Conservation (phyloP, 1,140 invertebrate species). For the Calliphora vicina region DNA sequence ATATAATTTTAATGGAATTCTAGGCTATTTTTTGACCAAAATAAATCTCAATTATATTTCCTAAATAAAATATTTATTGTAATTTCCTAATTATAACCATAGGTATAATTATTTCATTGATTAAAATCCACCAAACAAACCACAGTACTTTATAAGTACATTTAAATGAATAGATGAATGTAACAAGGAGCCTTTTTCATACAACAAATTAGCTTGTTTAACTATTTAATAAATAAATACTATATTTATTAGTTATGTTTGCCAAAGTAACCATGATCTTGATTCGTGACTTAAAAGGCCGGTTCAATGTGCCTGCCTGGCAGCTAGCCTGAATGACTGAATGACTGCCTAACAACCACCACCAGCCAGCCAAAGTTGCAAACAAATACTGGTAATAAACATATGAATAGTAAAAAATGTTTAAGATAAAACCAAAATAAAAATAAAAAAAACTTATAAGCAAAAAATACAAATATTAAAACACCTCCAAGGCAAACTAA, state of each 20-base stretch:
- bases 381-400: background rate
- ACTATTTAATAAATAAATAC: background rate
- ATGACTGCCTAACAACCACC: too few relatives aligned
- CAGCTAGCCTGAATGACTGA: background rate
- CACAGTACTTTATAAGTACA: background rate
- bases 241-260: background rate
- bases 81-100: too few relatives aligned
- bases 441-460: background rate
- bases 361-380: too few relatives aligned
- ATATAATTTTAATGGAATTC: too few relatives aligned
- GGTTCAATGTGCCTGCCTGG: constrained; percentile 20
- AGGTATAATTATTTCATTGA: too few relatives aligned
- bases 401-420: background rate
- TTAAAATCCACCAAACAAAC: background rate
- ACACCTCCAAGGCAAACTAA: constrained; percentile 1
- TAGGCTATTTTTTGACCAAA: too few relatives aligned
- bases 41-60: too few relatives aligned
- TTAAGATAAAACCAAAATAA: background rate
- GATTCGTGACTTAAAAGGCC: constrained; percentile 28
- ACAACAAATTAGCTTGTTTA: background rate
- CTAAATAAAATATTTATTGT: too few relatives aligned
- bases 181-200: background rate
- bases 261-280: constrained; percentile 26
- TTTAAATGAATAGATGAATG: too few relatives aligned
- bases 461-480: background rate